Evolutionary conservation across 2,888 invertebrate species (phyloP).

Genomic region (Synergus itoensis): DNA sequence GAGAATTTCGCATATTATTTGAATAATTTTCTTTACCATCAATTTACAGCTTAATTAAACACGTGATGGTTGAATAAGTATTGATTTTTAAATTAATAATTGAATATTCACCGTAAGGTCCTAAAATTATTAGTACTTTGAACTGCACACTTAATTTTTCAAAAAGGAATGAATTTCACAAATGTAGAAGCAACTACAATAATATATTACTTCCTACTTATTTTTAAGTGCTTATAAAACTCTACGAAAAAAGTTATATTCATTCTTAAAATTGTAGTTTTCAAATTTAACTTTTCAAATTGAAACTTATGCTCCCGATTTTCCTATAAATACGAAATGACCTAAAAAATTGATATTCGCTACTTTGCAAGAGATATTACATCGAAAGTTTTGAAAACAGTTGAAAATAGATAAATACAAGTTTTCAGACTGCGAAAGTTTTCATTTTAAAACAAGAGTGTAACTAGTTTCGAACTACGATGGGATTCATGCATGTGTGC

Average conservation of each 20-base stretch:
- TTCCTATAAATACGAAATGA: not conserved
- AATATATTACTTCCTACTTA: not conserved
- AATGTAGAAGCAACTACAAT: not conserved
- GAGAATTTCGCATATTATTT: not conserved
- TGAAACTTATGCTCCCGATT: not conserved
- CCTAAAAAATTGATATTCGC: slow-evolving; percentile 32
- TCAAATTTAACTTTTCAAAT: slow-evolving; percentile 15
- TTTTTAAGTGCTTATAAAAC: not conserved
- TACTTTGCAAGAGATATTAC: slow-evolving; percentile 19
- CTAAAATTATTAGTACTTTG: not conserved
- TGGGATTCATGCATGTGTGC: slow-evolving; percentile 24
- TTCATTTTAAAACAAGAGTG: slow-evolving; percentile 18
- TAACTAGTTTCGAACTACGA: slow-evolving; percentile 21
- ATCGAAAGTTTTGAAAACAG: slow-evolving; percentile 32
- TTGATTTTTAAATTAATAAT: not conserved
- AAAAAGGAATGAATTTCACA: not conserved
- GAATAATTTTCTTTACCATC: not conserved
- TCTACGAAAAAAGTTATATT: not conserved
- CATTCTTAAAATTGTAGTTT: not conserved
- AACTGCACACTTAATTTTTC: not conserved
- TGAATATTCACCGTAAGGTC: not conserved
- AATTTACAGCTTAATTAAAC: not conserved
- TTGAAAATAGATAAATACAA: slow-evolving; percentile 26
- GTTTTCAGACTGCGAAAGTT: slow-evolving; percentile 34
- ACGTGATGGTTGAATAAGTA: not conserved